phyloP scores from a whole-genome alignment of 2,888 invertebrate genomes.

The Metalampra italica region DNA sequence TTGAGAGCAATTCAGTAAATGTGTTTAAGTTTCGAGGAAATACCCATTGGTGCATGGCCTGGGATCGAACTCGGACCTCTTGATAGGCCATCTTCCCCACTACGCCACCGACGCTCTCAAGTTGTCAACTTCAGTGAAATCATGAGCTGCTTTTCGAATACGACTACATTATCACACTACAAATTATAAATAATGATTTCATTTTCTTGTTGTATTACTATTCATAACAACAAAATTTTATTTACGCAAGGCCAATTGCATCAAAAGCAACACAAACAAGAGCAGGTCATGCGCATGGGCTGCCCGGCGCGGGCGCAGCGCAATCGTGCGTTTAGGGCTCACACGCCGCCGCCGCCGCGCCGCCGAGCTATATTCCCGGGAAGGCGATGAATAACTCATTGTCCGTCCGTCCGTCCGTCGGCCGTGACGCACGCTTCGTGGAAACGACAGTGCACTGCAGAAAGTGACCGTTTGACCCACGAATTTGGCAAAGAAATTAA shows the following conservation, averaged over 20 bases:
- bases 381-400: constrained; percentile 78
- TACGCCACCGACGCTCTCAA: no score
- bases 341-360: constrained; percentile 53
- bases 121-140: no score
- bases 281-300: constrained; percentile 55
- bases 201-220: background rate
- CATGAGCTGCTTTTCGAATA: no score
- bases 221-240: background rate
- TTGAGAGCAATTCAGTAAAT: no score
- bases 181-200: no score
- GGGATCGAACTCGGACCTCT: no score
- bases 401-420: constrained; percentile 48
- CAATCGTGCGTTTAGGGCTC: constrained; percentile 71
- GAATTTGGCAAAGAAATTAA: constrained; percentile 33
- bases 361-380: constrained; percentile 48
- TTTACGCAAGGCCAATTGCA: background rate
- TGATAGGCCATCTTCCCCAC: no score
- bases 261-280: constrained; percentile 35
- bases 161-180: no score
- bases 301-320: constrained; percentile 41
- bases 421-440: constrained; percentile 70
- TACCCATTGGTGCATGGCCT: no score
- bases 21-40: no score
- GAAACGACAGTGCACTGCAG: constrained; percentile 58
- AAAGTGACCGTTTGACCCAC: constrained; percentile 67